Conservation (phyloP, 2,113 vertebrate genomes). For the Phalacrocorax brasilianus region DNA sequence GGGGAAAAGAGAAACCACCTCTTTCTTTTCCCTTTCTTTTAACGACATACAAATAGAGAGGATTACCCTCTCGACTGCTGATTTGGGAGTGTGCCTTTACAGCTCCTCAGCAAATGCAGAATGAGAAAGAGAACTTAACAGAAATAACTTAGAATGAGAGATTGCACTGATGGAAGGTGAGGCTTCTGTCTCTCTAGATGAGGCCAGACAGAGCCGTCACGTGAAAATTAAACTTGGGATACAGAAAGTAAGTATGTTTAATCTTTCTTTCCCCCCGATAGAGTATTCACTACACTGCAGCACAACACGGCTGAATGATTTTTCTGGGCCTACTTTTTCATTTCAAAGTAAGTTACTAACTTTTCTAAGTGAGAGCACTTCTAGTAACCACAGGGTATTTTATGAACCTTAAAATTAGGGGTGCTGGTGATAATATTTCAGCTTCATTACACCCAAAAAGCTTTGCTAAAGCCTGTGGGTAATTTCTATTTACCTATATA, state of each 20-base stretch:
- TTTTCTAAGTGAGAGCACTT: not conserved
- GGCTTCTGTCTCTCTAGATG: not conserved
- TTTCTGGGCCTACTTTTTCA: not conserved
- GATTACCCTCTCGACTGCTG: not conserved
- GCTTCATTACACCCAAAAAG: not conserved
- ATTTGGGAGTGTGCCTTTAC: not conserved
- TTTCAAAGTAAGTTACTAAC: not conserved
- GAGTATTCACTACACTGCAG: not conserved
- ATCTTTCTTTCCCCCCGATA: not conserved
- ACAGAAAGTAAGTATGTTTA: not conserved
- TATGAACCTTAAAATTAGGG: not conserved
- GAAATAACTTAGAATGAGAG: slow-evolving; percentile 35
- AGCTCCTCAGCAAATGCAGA: not conserved
- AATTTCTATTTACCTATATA: not conserved
- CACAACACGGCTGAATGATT: not conserved
- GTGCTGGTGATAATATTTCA: not conserved
- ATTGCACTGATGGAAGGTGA: not conserved
- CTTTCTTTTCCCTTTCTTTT: not conserved
- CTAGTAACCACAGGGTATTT: not conserved
- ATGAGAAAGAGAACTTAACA: slow-evolving; percentile 21
- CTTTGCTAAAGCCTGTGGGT: not conserved
- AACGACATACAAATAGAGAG: not conserved
- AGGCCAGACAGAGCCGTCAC: slow-evolving; percentile 27
- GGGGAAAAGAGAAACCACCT: not conserved
- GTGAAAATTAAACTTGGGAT: not conserved